These are phyloP conservation scores for Papilio helenus DNA, from an alignment of 1,140 invertebrate genomes.

Conservation along the genomic window DNA sequence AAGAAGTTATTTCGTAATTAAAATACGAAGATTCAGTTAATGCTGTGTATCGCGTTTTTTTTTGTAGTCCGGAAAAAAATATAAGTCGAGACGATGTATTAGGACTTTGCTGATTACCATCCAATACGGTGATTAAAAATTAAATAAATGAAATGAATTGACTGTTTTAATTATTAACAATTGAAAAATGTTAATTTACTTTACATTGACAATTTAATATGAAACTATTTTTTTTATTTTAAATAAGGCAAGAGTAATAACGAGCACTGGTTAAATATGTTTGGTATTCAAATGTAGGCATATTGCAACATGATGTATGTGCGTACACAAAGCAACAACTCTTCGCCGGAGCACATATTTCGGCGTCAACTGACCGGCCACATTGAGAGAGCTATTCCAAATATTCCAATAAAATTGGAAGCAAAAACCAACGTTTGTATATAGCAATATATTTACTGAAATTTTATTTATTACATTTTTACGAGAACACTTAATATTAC, in stretches of 20 bases:
- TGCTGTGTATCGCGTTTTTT: no score
- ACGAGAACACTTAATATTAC: neutral
- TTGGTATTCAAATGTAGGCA: constrained; percentile 15
- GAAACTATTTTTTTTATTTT: no score
- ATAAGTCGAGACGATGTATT: no score
- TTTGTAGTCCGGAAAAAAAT: no score
- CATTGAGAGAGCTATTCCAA: constrained; percentile 52
- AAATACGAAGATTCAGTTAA: no score
- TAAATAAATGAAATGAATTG: no score
- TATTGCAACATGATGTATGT: constrained; percentile 6
- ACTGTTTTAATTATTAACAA: no score
- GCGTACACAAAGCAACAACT: constrained; percentile 39
- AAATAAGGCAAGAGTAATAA: neutral
- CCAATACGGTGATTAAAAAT: no score
- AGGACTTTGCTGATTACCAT: no score
- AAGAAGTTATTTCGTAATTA: no score
- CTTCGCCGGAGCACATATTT: constrained; percentile 48
- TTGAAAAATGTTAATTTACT: no score
- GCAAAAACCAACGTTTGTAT: constrained; percentile 9
- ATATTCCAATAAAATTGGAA: constrained; percentile 57
- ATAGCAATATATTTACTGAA: neutral
- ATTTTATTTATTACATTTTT: constrained; percentile 1
- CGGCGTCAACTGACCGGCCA: constrained; percentile 47
- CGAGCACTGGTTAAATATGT: neutral
- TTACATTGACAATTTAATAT: no score